A percentile compares a stretch with the other conserved stretches of the same genome.
Conservation (phyloP, 2,113 vertebrate species). For the Crotophaga sulcirostris region DNA sequence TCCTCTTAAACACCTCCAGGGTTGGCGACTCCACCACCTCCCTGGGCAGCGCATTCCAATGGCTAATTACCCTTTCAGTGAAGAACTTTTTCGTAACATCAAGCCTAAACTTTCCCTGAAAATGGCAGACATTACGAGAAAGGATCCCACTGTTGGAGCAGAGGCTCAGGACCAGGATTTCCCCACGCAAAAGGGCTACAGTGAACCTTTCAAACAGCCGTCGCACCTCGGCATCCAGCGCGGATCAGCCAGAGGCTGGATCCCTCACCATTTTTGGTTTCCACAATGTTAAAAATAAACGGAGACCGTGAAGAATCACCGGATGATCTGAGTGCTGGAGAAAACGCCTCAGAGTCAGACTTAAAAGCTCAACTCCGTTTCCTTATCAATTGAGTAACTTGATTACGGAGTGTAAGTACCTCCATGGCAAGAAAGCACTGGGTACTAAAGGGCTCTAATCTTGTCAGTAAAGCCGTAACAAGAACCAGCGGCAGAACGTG, state of each 20-base stretch:
- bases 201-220: not conserved
- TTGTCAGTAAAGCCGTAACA: conserved; percentile 58
- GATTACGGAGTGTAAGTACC: conserved; percentile 66
- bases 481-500: conserved; percentile 52
- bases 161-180: not conserved
- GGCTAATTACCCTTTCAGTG: too few species aligned
- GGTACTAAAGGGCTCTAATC: conserved; percentile 63
- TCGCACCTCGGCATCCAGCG: not conserved
- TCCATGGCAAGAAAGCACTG: conserved; percentile 56
- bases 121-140: too few species aligned
- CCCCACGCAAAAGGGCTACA: not conserved
- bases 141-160: not conserved
- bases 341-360: conserved; percentile 66
- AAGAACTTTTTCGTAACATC: too few species aligned
- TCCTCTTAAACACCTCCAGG: too few species aligned
- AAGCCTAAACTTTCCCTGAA: too few species aligned
- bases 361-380: conserved; percentile 66
- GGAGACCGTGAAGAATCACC: conserved; percentile 37
- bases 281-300: conserved; percentile 28
- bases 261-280: not conserved
- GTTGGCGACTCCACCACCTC: too few species aligned
- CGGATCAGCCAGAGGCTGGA: not conserved
- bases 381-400: conserved; percentile 63
- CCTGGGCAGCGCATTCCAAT: too few species aligned
- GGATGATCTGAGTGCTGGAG: conserved; percentile 38